These are phyloP conservation scores for Neoniphon sammara DNA, from an alignment of 2,797 vertebrate genomes.

Conservation along the genomic window DNA sequence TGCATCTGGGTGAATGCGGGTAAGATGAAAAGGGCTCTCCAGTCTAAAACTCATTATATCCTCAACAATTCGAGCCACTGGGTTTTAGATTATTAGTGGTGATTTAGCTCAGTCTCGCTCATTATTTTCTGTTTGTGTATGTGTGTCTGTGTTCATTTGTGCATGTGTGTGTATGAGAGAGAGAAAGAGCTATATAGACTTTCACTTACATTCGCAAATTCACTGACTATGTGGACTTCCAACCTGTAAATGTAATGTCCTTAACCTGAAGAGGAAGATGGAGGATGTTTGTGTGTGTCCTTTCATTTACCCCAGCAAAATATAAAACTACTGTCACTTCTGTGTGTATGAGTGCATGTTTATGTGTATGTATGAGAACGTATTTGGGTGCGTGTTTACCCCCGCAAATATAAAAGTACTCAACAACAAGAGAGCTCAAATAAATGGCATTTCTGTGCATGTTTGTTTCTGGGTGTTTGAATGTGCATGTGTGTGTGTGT, in stretches of 20 bases:
- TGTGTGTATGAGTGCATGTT: not conserved
- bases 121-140: slow-evolving; percentile 20
- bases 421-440: not conserved
- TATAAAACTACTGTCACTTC: not conserved
- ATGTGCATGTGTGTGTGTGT: not conserved
- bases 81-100: slow-evolving; percentile 30
- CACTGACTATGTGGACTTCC: slow-evolving; percentile 6
- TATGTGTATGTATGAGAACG: not conserved
- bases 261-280: slow-evolving; percentile 26
- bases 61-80: slow-evolving; percentile 1
- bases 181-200: not conserved
- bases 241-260: slow-evolving; percentile 19
- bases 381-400: not conserved
- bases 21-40: slow-evolving; percentile 41
- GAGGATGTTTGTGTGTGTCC: not conserved
- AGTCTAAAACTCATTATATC: slow-evolving; percentile 39
- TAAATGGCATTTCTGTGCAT: not conserved
- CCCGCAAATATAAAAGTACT: not conserved
- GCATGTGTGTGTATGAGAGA: not conserved
- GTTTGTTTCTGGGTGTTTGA: not conserved
- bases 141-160: not conserved
- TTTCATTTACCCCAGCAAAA: not conserved
- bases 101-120: slow-evolving; percentile 26
- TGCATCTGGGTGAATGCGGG: not conserved
- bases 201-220: not conserved